Evolutionary conservation across 64 coral and sea anemone genomes (phyloP).

Genomic region (Orbicella faveolata): DNA sequence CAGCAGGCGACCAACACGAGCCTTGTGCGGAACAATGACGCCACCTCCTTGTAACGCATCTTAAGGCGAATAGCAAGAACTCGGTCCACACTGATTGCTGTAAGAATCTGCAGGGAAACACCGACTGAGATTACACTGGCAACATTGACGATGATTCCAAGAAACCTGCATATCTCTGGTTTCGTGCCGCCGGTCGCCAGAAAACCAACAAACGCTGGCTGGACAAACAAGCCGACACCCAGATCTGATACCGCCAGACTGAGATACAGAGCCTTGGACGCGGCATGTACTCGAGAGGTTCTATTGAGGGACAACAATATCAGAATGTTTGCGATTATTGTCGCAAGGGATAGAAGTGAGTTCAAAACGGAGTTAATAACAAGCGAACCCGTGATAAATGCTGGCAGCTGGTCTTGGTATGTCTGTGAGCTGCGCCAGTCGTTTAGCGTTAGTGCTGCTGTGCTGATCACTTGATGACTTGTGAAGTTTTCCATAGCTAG

Average conservation of each 20-base stretch:
- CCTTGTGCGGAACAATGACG: background rate
- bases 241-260: background rate
- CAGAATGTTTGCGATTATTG: background rate
- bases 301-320: background rate
- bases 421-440: background rate
- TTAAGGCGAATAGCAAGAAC: conserved; percentile 4
- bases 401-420: background rate
- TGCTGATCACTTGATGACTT: background rate
- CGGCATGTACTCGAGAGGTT: background rate
- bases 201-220: background rate
- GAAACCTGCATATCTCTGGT: background rate
- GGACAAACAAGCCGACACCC: background rate
- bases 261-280: background rate
- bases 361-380: background rate
- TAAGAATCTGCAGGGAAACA: background rate
- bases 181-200: background rate
- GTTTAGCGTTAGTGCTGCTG: background rate
- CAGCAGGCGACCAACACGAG: background rate
- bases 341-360: background rate
- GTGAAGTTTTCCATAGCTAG: conserved; percentile 1
- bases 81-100: background rate
- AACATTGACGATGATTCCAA: background rate
- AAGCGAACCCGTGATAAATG: background rate
- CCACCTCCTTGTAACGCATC: background rate
- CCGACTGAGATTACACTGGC: background rate